phyloP scores from a whole-genome alignment of 1,140 invertebrate genomes.

The Apis dorsata region DNA sequence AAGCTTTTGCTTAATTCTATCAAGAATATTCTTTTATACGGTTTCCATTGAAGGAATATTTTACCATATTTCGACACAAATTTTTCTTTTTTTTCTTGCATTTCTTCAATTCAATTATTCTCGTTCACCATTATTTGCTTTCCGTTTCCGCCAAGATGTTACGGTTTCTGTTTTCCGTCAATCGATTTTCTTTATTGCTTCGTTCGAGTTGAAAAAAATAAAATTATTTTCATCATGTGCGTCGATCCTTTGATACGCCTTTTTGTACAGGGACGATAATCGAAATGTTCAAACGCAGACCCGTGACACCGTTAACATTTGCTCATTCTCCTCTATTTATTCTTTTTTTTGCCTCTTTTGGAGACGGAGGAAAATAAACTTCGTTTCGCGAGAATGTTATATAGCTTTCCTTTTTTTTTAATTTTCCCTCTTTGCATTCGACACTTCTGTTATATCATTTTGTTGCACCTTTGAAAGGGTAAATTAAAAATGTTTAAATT shows the following conservation, averaged over 20 bases:
- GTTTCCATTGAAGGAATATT: too few relatives aligned
- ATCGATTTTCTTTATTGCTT: not conserved
- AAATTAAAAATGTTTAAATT: too few relatives aligned
- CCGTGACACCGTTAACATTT: not conserved
- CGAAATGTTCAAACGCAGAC: not conserved
- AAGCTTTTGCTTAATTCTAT: too few relatives aligned
- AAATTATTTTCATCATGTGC: not conserved
- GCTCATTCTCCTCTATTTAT: not conserved
- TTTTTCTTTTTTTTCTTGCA: too few relatives aligned
- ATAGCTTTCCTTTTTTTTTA: too few relatives aligned
- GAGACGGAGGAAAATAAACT: not conserved
- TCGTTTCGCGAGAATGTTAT: not conserved
- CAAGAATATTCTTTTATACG: too few relatives aligned
- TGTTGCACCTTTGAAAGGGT: too few relatives aligned
- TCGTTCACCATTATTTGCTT: too few relatives aligned
- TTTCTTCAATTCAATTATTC: not conserved
- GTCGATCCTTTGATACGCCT: not conserved
- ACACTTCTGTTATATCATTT: too few relatives aligned
- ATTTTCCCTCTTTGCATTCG: too few relatives aligned
- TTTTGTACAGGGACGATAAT: constrained; percentile 11
- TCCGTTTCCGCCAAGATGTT: not conserved
- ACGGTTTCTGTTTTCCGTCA: not conserved
- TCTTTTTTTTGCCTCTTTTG: not conserved
- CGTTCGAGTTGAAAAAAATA: not conserved
- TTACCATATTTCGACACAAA: too few relatives aligned